These are phyloP conservation scores for Ennomos fuscantarius DNA, from an alignment of 2,888 invertebrate species.

Conservation along the genomic window DNA sequence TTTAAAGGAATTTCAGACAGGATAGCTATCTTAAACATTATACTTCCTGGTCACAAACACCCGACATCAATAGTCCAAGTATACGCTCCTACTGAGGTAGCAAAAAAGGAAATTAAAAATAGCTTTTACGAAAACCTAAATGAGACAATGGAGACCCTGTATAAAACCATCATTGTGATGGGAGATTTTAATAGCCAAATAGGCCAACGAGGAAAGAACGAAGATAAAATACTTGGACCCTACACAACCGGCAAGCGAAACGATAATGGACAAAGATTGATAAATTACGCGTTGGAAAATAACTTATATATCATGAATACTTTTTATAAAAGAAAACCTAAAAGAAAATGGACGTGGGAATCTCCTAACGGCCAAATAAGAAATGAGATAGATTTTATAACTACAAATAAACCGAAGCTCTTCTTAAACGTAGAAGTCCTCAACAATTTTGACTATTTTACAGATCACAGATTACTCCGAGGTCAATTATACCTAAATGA, in stretches of 20 bases:
- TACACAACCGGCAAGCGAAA: slow-evolving; percentile 31
- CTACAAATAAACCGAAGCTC: slow-evolving; percentile 19
- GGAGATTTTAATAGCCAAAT: no score
- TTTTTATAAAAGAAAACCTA: slow-evolving; percentile 28
- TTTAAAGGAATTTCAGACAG: slow-evolving; percentile 29
- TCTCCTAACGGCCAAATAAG: slow-evolving; percentile 33
- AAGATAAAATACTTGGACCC: slow-evolving; percentile 28
- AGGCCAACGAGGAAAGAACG: no score
- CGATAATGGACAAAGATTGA: slow-evolving; percentile 37
- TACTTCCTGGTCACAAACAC: slow-evolving; percentile 17
- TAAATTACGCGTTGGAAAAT: slow-evolving; percentile 29
- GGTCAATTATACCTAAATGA: no score
- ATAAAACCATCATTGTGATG: slow-evolving; percentile 23
- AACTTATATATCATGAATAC: slow-evolving; percentile 35
- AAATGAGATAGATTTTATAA: slow-evolving; percentile 38
- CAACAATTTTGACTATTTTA: slow-evolving; percentile 30
- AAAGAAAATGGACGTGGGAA: slow-evolving; percentile 37
- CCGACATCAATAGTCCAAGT: slow-evolving; percentile 24
- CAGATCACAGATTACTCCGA: slow-evolving; percentile 25
- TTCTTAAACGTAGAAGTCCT: slow-evolving; percentile 19
- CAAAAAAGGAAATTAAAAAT: slow-evolving; percentile 18
- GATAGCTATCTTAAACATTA: slow-evolving; percentile 18
- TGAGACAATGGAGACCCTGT: slow-evolving; percentile 7
- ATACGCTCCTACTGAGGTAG: slow-evolving; percentile 25
- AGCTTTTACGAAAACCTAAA: slow-evolving; percentile 14